A percentile compares a stretch with the other conserved stretches of the same genome.
These are phyloP conservation scores for Rhodinocichla rosea DNA, from an alignment of 2,113 vertebrate species.

Conservation along the genomic window DNA sequence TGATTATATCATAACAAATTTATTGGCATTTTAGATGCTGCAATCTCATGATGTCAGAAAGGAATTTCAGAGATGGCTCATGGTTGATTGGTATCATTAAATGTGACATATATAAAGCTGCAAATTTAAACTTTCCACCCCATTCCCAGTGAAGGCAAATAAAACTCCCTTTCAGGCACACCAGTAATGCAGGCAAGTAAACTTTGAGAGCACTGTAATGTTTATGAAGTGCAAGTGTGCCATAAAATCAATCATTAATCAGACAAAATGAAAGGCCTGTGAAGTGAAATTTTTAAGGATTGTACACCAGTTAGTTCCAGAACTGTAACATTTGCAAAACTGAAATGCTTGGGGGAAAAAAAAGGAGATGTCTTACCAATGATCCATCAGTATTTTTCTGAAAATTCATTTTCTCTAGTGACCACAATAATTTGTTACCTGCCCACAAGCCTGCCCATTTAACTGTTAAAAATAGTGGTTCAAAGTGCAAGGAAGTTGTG, in stretches of 20 bases:
- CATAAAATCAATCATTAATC: neutral
- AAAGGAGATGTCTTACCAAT: neutral
- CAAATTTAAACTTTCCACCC: constrained; percentile 1
- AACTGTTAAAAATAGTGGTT: neutral
- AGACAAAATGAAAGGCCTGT: neutral
- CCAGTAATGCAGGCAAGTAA: neutral
- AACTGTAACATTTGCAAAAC: neutral
- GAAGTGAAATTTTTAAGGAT: neutral
- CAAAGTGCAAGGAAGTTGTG: neutral
- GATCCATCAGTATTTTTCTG: neutral
- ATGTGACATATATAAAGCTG: constrained; percentile 45
- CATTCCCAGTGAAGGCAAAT: neutral
- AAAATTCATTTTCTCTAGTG: neutral
- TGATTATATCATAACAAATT: constrained; percentile 61
- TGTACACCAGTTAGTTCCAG: neutral
- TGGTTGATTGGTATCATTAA: constrained; percentile 61
- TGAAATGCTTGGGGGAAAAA: neutral
- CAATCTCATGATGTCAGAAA: constrained; percentile 24
- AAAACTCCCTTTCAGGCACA: neutral
- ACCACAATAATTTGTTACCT: neutral
- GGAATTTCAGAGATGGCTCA: constrained; percentile 49
- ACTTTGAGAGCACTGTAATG: neutral
- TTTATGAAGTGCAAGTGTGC: neutral
- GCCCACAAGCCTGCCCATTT: neutral
- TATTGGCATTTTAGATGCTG: constrained; percentile 60